Evolutionary conservation across 2,888 invertebrate genomes (phyloP), one percentile per base, ranked within the genome.

Genomic region (Agonum fuliginosum): DNA sequence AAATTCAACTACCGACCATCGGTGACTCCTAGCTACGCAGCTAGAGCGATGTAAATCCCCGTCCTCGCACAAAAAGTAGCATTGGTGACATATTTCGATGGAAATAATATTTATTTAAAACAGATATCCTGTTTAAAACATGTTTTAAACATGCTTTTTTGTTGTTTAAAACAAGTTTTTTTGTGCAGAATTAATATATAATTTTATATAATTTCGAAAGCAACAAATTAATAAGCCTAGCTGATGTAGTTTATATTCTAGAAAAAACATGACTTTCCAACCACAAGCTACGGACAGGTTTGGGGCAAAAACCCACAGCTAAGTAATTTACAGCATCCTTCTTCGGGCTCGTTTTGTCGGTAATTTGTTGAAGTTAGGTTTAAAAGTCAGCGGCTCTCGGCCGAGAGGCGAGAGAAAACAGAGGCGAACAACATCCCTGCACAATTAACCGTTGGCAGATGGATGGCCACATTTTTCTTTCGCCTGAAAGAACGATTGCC

Each of bases 391-490:
- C 37, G 67, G 41, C 67, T n/a, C n/a, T n/a, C n/a, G n/a, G n/a
- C n/a, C n/a, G n/a, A n/a, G n/a, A n/a, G n/a, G n/a, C 41, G 27
- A 22, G 41, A 67, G 76, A 65, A 58, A 65, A 65, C 69, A 67
- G 51, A 30, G 74, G 37, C 34, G 58, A 46, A 37, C 71, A 76
- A 54, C 58, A 69, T 22, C 41, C 51, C 83, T 82, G 81, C 81
- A 83, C 84, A 86, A 86, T 86, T 86, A 85, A 84, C 83, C 82
- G 82, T 80, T 82, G 79, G 80, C 82, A 84, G 85, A 86, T 84
- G 83, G 84, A 86, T 85, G 81, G 67, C 20, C 37, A 41, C 67
- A 67, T 67, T 67, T 67, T 41, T 67, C 67, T 67, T n/a, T 22
- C 37, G 67, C 20, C 41, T 67, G 67, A 41, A 67, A 67, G 67